Base-by-base conservation (phyloP, 30 jellyfish, hydroid and myxozoan species). In the Aurelia sp. region DNA sequence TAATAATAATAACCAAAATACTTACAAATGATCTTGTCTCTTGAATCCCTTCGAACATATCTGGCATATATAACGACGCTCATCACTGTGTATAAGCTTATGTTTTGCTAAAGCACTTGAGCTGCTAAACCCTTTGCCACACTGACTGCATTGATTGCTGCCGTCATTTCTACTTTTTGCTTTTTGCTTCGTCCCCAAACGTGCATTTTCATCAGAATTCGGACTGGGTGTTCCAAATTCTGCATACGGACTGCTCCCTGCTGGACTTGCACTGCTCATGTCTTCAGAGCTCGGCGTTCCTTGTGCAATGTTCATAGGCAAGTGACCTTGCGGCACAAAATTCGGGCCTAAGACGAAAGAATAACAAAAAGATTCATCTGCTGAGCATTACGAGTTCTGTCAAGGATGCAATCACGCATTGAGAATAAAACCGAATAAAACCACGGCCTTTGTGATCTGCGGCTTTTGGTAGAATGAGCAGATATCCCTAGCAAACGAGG, bases 41-140 rank as follows among this genome's bases (percentile, higher is more conserved):
- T 94, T 94, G 92, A 94, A 94, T 22, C 99, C 99, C 66, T 96
- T 84, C 20, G 99, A 89, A 81, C 99, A 94, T 37, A 89, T 88
- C 68, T 89, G 99, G 81, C 99, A 94, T 50, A 94, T 95, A 86
- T 89, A 94, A 22, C 92, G 81, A 4, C 99, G 89, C 33, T 94
- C 99, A 58, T 94, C 99, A 51, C 99, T 94, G 86, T 94, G 99
- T 8, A 89, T 94, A 62, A 89, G 91, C 79, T 94, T 94, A 81
- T 94, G 99, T 66, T 94, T 94, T 22, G 97, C 99, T 63, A 94
- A 71, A 20, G 99, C 99, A 78, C 99, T 94, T 23, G 99, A 94
- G 74, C 99, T 94, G 71, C 99, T 94, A 67, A 94, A 94, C 22
- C 77, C 82, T 65, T 94, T 94, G 58, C 96, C 96, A 62, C 99